Percentiles rank a stretch among this genome's conserved stretches.
phyloP scores from a whole-genome alignment of 2,888 invertebrate species.

The Watsonalla cultraria region DNA sequence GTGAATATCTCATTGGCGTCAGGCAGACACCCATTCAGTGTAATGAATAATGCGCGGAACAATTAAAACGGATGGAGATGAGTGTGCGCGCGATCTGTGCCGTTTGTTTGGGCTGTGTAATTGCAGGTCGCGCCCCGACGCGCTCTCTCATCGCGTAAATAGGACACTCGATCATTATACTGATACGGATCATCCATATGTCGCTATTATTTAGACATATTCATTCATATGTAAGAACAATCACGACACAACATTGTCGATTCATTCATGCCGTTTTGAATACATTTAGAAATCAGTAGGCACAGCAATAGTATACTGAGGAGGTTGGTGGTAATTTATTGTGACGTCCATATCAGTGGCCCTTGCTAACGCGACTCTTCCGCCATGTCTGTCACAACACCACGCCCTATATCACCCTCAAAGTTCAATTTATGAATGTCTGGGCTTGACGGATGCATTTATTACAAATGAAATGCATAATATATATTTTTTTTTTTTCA shows the following conservation, averaged over 20 bases:
- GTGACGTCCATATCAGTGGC: conserved; percentile 17
- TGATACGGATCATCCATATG: conserved; percentile 25
- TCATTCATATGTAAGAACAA: background rate
- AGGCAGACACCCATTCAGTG: conserved; percentile 31
- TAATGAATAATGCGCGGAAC: conserved; percentile 48
- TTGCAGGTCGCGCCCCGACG: conserved; percentile 61
- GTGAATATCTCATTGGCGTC: conserved; percentile 1
- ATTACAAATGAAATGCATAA: conserved; percentile 29
- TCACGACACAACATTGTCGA: background rate
- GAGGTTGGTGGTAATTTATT: conserved; percentile 3
- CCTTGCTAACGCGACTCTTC: conserved; percentile 55
- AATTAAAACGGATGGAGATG: conserved; percentile 52
- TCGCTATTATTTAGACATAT: background rate
- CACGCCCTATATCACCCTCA: conserved; percentile 52
- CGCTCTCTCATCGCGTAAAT: conserved; percentile 8
- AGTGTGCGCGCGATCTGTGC: conserved; percentile 52
- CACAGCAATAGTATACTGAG: background rate
- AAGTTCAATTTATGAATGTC: conserved; percentile 40
- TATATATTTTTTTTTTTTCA: conserved; percentile 12
- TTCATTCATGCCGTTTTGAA: background rate
- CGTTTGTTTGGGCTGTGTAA: conserved; percentile 67
- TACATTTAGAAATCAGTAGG: no score
- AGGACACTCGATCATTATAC: conserved; percentile 46
- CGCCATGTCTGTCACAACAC: conserved; percentile 68
- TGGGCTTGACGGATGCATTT: conserved; percentile 41